phyloP scores from a whole-genome alignment of 2,888 invertebrate species.

The Chymomyza fuscimana region DNA sequence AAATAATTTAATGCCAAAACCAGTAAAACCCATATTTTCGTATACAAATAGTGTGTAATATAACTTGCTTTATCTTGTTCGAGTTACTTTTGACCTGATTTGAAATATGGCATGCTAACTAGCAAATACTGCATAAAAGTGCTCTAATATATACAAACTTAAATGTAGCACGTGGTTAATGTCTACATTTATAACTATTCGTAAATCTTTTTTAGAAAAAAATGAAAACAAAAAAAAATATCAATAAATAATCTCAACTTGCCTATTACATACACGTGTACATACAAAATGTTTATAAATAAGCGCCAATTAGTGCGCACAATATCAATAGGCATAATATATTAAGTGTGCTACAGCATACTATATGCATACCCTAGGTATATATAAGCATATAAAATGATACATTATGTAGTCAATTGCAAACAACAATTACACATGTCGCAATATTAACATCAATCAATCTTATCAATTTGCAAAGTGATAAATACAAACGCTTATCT shows the following conservation, averaged over 20 bases:
- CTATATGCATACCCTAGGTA: constrained; percentile 9
- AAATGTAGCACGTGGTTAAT: constrained; percentile 23
- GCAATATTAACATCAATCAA: constrained; percentile 48
- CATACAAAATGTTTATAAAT: constrained; percentile 12
- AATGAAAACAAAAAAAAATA: constrained; percentile 43
- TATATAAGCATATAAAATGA: constrained; percentile 23
- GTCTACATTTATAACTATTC: constrained; percentile 22
- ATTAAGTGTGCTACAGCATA: constrained; percentile 19
- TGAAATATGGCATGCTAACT: constrained; percentile 47
- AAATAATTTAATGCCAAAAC: not conserved
- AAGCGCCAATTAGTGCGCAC: constrained; percentile 5
- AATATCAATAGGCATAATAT: constrained; percentile 25
- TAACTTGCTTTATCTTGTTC: constrained; percentile 2
- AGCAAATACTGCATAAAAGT: constrained; percentile 50
- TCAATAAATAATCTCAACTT: constrained; percentile 40
- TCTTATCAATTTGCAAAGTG: constrained; percentile 58
- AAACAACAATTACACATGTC: constrained; percentile 16
- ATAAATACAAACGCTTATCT: constrained; percentile 40
- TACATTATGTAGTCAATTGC: constrained; percentile 18
- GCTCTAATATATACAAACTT: constrained; percentile 51
- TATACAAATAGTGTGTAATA: not conserved
- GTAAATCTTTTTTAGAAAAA: not conserved
- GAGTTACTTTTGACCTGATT: constrained; percentile 23
- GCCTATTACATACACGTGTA: constrained; percentile 19
- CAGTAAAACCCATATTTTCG: not conserved